Evolutionary conservation across 2,797 vertebrate species (phyloP), one percentile per base, ranked within the genome.

Genomic region (Galago senegalensis): DNA sequence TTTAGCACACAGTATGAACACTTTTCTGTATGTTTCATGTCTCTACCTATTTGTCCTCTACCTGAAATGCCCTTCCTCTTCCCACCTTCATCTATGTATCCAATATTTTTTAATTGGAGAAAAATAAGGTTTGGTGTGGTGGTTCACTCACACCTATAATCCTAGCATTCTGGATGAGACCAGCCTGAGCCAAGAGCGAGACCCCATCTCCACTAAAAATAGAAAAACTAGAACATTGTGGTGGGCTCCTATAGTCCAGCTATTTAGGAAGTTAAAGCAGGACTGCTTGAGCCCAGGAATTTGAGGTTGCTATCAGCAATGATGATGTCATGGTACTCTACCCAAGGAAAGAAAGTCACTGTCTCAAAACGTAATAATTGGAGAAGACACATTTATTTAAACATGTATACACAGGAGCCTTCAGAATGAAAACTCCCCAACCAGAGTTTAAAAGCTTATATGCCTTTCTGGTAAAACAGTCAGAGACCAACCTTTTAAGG

Each of bases 21-120:
- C 20, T 86, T 77, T 46, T 84, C 23, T 81, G 46, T 81, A 84
- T 40, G 40, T 13, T 81, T 60, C 87, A 25, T 56, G n/a, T 81
- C 46, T 91, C 67, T 87, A 43, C 40, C 69, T 90, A 69, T 75
- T 43, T 85, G 77, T 77, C 29, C 56, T 81, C 83, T 76, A 84
- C 37, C 17, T 76, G 17, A 92, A 94, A 92, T 67, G 34, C 49
- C 37, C 76, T 93, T 70, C 82, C 43, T 40, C 63, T 23, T 63
- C 58, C 17, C 16, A n/a, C 69, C 60, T 60, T 91, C 34, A 79
- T 79, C 49, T 69, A 21, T 80, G 2, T 31, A 53, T 25, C 13
- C 14, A 60, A n/a, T 37, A 53, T 88, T 16, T 75, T 46, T 20
- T 9, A 40, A 25, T n/a, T 67, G 65, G 65, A 67, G 65, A 67